A percentile compares a stretch with the other conserved stretches of the same genome.
Conservation (phyloP, 1,140 invertebrate species). For the Drosophila kurseongensis region DNA sequence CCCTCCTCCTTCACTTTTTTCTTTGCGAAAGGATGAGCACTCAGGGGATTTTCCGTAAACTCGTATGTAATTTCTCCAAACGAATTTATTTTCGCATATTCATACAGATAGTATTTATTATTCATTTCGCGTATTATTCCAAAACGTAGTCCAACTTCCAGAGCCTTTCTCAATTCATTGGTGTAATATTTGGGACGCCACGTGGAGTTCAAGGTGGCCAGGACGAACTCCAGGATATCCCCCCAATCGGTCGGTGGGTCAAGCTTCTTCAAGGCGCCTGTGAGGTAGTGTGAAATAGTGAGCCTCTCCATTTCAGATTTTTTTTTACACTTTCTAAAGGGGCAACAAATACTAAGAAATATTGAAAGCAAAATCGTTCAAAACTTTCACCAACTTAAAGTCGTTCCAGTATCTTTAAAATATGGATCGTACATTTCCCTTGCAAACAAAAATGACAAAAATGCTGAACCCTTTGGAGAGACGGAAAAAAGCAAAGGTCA, state of each 20-base stretch:
- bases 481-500: constrained; percentile 12
- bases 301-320: constrained; percentile 1
- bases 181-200: constrained; percentile 14
- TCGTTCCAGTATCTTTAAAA: constrained; percentile 21
- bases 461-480: constrained; percentile 43
- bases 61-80: constrained; percentile 21
- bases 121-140: constrained; percentile 41
- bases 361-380: neutral
- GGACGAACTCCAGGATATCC: constrained; percentile 22
- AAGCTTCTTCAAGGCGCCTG: constrained; percentile 19
- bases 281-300: constrained; percentile 41
- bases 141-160: constrained; percentile 42
- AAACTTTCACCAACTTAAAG: constrained; percentile 5
- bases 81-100: constrained; percentile 32
- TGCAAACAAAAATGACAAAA: constrained; percentile 37
- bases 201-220: constrained; percentile 1
- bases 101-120: constrained; percentile 56
- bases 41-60: constrained; percentile 8
- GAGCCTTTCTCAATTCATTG: constrained; percentile 24
- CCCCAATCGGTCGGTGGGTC: constrained; percentile 31
- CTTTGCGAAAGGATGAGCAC: neutral
- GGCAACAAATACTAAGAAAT: neutral
- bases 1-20: neutral
- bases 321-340: neutral
- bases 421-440: neutral